Base-by-base conservation (phyloP, 1,140 invertebrate genomes). In the Ceratina calcarata region DNA sequence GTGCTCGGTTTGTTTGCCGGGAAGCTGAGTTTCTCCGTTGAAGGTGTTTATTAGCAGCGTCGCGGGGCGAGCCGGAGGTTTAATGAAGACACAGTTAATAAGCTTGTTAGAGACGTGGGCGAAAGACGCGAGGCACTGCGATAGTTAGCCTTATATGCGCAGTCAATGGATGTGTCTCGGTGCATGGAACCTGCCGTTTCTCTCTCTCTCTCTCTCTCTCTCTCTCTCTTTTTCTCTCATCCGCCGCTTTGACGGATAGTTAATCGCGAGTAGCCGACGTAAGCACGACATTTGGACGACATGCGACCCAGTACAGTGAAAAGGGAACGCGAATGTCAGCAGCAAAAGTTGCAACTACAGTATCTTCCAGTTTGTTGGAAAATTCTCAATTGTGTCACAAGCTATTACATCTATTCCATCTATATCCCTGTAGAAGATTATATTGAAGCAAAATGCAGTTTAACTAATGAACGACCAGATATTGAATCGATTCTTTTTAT, bases 71-170 rank as follows among this genome's bases (percentile, higher is more conserved):
- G 22, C 27, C 1, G 0, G 49, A 15, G 22, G 45, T 32, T 51
- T 65, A 65, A 78, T 58, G 61, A 78, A 78, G 69, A 65, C 32
- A 53, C 51, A 16, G 77, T 64, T 78, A 78, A 78, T 78, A 78
- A 72, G 77, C 68, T 78, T 78, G 77, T 78, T 78, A 78, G 68
- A 32, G 20, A 65, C 13, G 61, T 62, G 53, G 57, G 20, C 51
- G 69, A 71, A 53, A 73, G 61, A 57, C 69, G 61, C 69, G 55
- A 16, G 24, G 12, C 32, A 37, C 49, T 51, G 27, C 22, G 51
- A 73, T 73, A 51, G 69, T 73, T 60, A n/a, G 60, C 61, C 62
- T 60, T 66, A 53, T n/a, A 49, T 37, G 55, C 4, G 18, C 22
- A 74, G 70, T 74, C 62, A 66, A 74, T 74, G 70, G 70, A 73